Evolutionary conservation across 2,888 invertebrate genomes (phyloP).

Genomic region (Sminthurides aquaticus): DNA sequence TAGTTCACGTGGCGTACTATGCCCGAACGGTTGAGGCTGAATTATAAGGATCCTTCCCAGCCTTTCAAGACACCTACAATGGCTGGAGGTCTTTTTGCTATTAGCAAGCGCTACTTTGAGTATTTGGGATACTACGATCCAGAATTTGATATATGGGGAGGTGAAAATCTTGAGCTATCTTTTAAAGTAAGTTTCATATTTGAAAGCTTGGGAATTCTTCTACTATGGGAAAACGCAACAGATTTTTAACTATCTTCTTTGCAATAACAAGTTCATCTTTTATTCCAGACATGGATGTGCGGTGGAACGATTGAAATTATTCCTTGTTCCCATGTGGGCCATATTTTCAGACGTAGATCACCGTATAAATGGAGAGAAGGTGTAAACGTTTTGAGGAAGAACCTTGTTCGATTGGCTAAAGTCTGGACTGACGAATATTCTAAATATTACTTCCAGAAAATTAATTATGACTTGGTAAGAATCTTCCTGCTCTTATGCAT

Average conservation of each 20-base stretch:
- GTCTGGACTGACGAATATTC: slow-evolving; percentile 97
- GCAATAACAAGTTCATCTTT: not conserved
- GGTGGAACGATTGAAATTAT: slow-evolving; percentile 95
- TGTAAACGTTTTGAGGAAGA: slow-evolving; percentile 92
- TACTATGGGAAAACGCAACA: not conserved
- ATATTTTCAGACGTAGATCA: slow-evolving; percentile 94
- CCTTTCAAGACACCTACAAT: slow-evolving; percentile 73
- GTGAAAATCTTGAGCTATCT: slow-evolving; percentile 93
- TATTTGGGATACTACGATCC: slow-evolving; percentile 93
- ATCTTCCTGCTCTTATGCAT: no score
- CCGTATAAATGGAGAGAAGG: slow-evolving; percentile 98
- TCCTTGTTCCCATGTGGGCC: slow-evolving; percentile 97
- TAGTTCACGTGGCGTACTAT: slow-evolving; percentile 99
- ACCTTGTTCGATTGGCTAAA: slow-evolving; percentile 92
- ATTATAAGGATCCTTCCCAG: slow-evolving; percentile 78
- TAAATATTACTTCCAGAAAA: slow-evolving; percentile 96
- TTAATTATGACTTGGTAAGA: slow-evolving; percentile 77
- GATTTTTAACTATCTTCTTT: not conserved
- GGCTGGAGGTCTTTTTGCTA: slow-evolving; percentile 97
- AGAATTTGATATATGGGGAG: slow-evolving; percentile 99
- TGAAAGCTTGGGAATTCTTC: not conserved
- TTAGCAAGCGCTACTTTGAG: slow-evolving; percentile 88
- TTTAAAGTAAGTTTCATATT: slow-evolving; percentile 61
- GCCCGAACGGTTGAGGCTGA: slow-evolving; percentile 77
- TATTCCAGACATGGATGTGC: slow-evolving; percentile 89